Conservation (phyloP, 2,888 invertebrate species). For the Drosophila fungiperda region DNA sequence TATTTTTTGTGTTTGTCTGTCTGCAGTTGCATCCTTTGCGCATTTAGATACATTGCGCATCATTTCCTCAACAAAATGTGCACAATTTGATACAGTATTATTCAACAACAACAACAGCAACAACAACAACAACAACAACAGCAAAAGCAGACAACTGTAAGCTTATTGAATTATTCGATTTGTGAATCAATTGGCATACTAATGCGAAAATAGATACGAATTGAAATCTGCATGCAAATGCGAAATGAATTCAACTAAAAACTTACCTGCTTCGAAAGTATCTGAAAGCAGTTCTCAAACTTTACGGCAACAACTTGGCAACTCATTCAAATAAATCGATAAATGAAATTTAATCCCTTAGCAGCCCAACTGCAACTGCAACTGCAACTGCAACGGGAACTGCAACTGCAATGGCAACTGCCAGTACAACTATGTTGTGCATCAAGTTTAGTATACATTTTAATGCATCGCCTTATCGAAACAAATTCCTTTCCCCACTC, state of each 20-base stretch:
- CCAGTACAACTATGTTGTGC: slow-evolving; percentile 23
- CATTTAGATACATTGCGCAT: slow-evolving; percentile 40
- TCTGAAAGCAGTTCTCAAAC: slow-evolving; percentile 26
- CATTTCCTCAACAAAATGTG: slow-evolving; percentile 50
- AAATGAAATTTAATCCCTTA: slow-evolving; percentile 74
- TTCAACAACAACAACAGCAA: slow-evolving; percentile 5
- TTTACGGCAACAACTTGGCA: slow-evolving; percentile 60
- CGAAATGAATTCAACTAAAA: slow-evolving; percentile 60
- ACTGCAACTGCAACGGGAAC: slow-evolving; percentile 18
- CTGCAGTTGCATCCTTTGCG: slow-evolving; percentile 26
- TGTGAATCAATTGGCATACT: slow-evolving; percentile 68
- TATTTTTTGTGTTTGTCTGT: neutral
- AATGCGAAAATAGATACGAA: slow-evolving; percentile 61
- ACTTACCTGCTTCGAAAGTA: slow-evolving; percentile 51
- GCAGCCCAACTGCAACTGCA: slow-evolving; percentile 17
- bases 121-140: neutral
- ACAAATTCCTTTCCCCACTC: neutral
- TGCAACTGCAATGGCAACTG: slow-evolving; percentile 24
- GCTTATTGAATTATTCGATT: slow-evolving; percentile 74
- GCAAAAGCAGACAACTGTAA: slow-evolving; percentile 33
- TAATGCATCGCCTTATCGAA: slow-evolving; percentile 41
- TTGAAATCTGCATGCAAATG: slow-evolving; percentile 63
- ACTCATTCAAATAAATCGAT: slow-evolving; percentile 67
- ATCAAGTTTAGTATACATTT: slow-evolving; percentile 53
- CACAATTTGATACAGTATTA: slow-evolving; percentile 32